Conservation (phyloP, 2,113 vertebrate genomes). For the Menura novaehollandiae region DNA sequence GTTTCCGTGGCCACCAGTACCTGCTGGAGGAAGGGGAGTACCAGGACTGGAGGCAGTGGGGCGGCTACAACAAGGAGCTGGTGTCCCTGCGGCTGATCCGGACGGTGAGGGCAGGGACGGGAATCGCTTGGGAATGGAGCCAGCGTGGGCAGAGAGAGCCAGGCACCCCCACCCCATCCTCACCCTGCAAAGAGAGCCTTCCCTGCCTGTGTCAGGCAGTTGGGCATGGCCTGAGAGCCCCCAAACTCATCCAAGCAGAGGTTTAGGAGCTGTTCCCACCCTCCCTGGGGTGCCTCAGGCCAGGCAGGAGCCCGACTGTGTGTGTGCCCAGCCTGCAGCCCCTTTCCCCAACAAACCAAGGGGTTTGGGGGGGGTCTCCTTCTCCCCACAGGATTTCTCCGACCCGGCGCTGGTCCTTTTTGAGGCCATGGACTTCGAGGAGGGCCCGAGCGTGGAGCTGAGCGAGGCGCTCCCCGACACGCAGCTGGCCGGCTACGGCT, state of each 20-base stretch:
- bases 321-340: rapidly evolving
- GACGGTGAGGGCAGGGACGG: slow-evolving; percentile 77
- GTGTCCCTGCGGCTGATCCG: slow-evolving; percentile 84
- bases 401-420: slow-evolving; percentile 83
- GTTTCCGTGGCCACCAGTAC: slow-evolving; percentile 93
- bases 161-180: not conserved
- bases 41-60: slow-evolving; percentile 89
- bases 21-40: slow-evolving; percentile 96
- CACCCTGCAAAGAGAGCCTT: not conserved
- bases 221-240: not conserved
- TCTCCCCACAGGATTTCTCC: slow-evolving; percentile 80
- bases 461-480: slow-evolving; percentile 82
- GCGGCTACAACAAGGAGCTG: slow-evolving; percentile 79
- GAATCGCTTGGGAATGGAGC: rapidly evolving
- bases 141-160: not conserved
- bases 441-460: slow-evolving; percentile 81
- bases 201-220: rapidly evolving
- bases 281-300: not conserved
- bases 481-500: slow-evolving; percentile 74
- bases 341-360: not conserved
- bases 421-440: slow-evolving; percentile 78
- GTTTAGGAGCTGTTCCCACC: not conserved
- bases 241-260: not conserved
- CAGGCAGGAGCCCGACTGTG: rapidly evolving
- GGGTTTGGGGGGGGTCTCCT: not conserved